phyloP scores from a whole-genome alignment of 2,888 invertebrate species.

The Dusona sp. region DNA sequence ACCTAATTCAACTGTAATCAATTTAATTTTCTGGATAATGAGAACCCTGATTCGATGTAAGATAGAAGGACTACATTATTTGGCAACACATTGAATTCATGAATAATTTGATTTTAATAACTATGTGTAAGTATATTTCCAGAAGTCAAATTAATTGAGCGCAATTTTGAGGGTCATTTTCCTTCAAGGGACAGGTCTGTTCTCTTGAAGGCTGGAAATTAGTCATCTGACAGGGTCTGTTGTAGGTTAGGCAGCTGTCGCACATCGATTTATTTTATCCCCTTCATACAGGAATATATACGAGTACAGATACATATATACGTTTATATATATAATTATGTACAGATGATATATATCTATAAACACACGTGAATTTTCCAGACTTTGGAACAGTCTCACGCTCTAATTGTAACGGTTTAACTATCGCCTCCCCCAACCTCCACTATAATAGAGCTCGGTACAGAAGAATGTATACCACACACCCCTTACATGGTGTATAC shows the following conservation, averaged over 20 bases:
- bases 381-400: conserved; percentile 61
- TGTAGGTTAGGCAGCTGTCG: conserved; percentile 71
- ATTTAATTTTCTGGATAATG: neutral
- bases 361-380: conserved; percentile 56
- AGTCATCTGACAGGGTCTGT: conserved; percentile 74
- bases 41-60: neutral
- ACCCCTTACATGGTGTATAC: conserved; percentile 21
- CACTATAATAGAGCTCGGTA: conserved; percentile 39
- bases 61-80: neutral
- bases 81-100: neutral
- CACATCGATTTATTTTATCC: conserved; percentile 46
- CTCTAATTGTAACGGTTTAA: conserved; percentile 79
- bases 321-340: neutral
- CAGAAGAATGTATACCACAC: conserved; percentile 32
- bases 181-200: conserved; percentile 9
- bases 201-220: conserved; percentile 68
- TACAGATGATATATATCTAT: neutral
- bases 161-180: conserved; percentile 13
- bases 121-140: neutral
- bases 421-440: conserved; percentile 66
- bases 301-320: neutral
- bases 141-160: conserved; percentile 27
- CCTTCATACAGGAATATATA: conserved; percentile 46
- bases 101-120: neutral
- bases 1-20: neutral